These are phyloP conservation scores for Etheostoma cragini DNA, from an alignment of 2,113 vertebrate species.

Conservation along the genomic window DNA sequence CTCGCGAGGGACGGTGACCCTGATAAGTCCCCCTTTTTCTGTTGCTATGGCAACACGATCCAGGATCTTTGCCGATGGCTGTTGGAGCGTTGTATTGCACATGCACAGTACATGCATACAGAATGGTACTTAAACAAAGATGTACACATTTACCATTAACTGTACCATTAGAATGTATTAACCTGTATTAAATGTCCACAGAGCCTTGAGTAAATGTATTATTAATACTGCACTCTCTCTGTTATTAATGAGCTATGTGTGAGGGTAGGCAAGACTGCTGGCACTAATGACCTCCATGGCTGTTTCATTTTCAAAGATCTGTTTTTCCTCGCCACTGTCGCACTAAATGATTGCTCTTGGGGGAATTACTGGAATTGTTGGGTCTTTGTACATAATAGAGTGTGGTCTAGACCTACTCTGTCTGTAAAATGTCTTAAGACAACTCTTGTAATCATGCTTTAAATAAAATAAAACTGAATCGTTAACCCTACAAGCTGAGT, in stretches of 20 bases:
- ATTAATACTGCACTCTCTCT: not conserved
- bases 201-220: not conserved
- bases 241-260: constrained; percentile 18
- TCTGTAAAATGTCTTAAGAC: too few species aligned
- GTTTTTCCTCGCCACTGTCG: too few species aligned
- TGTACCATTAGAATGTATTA: not conserved
- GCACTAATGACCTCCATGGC: constrained; percentile 23
- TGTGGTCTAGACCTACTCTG: too few species aligned
- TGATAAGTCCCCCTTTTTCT: constrained; percentile 39
- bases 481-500: not conserved
- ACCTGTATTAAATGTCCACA: constrained; percentile 9
- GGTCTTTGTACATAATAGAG: too few species aligned
- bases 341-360: too few species aligned
- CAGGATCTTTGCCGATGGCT: constrained; percentile 14
- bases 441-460: too few species aligned
- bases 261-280: not conserved
- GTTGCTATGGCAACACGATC: constrained; percentile 71
- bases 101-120: not conserved
- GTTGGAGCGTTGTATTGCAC: constrained; percentile 14
- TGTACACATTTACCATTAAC: not conserved
- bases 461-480: too few species aligned
- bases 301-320: constrained; percentile 20
- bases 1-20: constrained; percentile 49
- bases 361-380: too few species aligned
- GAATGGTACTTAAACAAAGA: not conserved